Evolutionary conservation across 2,888 invertebrate species (phyloP), one percentile per base, ranked within the genome.

Genomic region (Dusona sp.): DNA sequence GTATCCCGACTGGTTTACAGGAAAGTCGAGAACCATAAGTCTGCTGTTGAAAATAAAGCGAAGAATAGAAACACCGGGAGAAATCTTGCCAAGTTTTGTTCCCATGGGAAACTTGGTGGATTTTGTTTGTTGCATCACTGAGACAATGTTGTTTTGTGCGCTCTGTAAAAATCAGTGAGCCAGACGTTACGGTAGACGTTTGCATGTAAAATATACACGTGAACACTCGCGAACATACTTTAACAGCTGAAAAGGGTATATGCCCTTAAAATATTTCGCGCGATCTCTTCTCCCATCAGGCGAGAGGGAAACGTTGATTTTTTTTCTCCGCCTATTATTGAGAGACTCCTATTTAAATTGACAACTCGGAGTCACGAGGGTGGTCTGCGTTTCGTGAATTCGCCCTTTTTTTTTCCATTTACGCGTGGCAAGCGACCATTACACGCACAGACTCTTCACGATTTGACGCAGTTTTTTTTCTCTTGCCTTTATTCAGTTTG

Each of bases 261-360:
- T 36, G 25, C 74, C 75, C 68, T 72, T 78, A 25, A 83, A 78
- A 83, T 72, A 78, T 70, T 70, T 64, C 13, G 19, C 42, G 45
- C 6, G 11, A 54, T 72, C 65, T 64, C 16, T 57, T 38, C 42
- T n/a, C 57, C 33, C 45, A 29, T 36, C 7, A n/a, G 33, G 33
- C 33, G 13, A 22, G 33, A 22, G 42, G n/a, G 22, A 84, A 84
- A 74, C 33, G 33, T 70, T 61, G 57, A 4, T 11, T 29, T 68
- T 77, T 64, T 74, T 36, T 68, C n/a, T 42, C 19, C 45, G 48
- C 2, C n/a, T 65, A 70, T 75, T 84, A 75, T 84, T 73, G 45
- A 77, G 45, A 65, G 70, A 80, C 54, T 77, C 45, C 65, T 72
- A 72, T 84, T 72, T 77, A 77, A 72, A 72, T 84, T 42, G 77